Conservation (phyloP, 30 jellyfish, hydroid and myxozoan genomes). For the Pelagia noctiluca region DNA sequence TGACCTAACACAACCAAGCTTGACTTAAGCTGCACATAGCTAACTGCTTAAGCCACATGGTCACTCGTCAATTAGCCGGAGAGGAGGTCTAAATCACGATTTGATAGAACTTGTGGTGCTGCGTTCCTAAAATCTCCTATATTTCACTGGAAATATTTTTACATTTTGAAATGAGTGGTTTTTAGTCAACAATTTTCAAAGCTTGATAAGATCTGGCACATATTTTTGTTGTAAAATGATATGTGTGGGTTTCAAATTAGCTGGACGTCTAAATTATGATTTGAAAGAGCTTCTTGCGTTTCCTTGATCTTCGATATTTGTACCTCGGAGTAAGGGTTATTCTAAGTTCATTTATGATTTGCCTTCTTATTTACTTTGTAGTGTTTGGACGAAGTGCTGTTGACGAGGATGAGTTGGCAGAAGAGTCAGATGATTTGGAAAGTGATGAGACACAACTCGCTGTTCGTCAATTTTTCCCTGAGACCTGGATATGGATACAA, state of each 20-base stretch:
- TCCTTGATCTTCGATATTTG: background rate
- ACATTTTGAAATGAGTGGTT: no score
- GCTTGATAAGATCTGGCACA: no score
- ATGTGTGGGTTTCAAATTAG: background rate
- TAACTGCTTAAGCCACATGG: no score
- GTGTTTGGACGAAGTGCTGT: slow-evolving; percentile 51
- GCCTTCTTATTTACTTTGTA: background rate
- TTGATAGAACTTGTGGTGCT: no score
- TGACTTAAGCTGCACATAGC: no score
- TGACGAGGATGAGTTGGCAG: background rate
- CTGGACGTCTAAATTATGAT: background rate
- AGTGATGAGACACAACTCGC: slow-evolving; percentile 17
- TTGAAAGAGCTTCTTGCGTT: background rate
- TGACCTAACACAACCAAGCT: no score
- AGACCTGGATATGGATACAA: slow-evolving; percentile 68
- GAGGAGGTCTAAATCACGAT: no score
- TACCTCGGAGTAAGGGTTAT: background rate
- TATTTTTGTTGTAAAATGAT: background rate
- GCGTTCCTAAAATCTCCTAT: no score
- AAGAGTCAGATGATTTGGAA: slow-evolving; percentile 7
- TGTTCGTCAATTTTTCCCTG: slow-evolving; percentile 50
- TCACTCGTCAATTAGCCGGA: no score
- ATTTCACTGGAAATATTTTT: no score
- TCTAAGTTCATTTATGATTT: background rate
- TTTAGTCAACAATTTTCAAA: no score